These are phyloP conservation scores for Sebastes cheni DNA, from an alignment of 2,797 vertebrate genomes.

Conservation along the genomic window DNA sequence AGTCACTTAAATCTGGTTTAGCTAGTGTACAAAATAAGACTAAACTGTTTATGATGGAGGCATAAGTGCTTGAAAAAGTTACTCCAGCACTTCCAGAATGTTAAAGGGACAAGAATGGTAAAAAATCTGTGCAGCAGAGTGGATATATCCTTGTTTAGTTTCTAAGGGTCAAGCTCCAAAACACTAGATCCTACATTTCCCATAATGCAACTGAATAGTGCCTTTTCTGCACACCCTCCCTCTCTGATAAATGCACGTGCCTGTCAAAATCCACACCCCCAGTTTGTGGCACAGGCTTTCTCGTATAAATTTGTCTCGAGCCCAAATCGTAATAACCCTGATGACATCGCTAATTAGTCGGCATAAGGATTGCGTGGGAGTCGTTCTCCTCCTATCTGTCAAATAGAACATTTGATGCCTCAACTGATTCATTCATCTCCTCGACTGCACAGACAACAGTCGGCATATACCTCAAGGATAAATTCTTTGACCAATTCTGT, in stretches of 20 bases:
- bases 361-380: too few relatives aligned
- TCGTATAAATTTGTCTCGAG: too few relatives aligned
- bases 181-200: not conserved
- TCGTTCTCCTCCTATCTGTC: too few relatives aligned
- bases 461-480: too few relatives aligned
- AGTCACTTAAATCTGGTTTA: not conserved
- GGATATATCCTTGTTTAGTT: fast-evolving
- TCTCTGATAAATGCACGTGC: not conserved
- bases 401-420: not conserved
- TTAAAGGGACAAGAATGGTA: not conserved
- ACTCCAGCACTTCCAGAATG: not conserved
- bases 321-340: not conserved
- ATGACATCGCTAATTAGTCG: not conserved
- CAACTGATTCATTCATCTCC: not conserved
- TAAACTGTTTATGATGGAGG: not conserved
- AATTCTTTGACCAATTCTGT: too few relatives aligned
- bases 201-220: not conserved
- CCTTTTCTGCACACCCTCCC: not conserved
- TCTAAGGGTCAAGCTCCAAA: not conserved
- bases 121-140: not conserved
- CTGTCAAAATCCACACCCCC: not conserved
- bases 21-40: too few relatives aligned
- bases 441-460: too few relatives aligned
- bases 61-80: not conserved
- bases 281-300: too few relatives aligned